Base-by-base conservation (phyloP, 2,113 vertebrate species). In the Emydocephalus ijimae region DNA sequence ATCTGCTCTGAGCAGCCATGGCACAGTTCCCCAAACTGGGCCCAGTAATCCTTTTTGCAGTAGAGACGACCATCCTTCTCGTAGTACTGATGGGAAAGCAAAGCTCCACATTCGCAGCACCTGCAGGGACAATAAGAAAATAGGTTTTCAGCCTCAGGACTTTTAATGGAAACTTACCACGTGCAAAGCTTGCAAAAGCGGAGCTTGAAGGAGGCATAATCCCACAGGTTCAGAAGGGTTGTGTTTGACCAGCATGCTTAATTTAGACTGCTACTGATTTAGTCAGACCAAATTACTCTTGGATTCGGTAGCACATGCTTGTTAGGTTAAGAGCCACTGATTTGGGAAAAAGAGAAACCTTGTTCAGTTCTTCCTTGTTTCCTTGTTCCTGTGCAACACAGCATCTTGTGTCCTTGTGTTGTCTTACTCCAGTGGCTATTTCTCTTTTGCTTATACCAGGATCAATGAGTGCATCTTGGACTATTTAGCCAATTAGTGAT, bases 31-130 rank as follows among this genome's bases (percentile, higher is more conserved):
- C 99, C 99, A 0, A 98, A 99, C 94, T 97, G 98, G 34, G 98
- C 96, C 99, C 99, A 99, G 97, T 99, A 99, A 96, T 99, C 99
- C 95, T 98, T 99, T 98, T 99, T 99, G 96, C 99, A 99, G 98
- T 98, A 99, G 85, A 99, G 98, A 69, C 94, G 98, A 6, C 99
- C 99, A 96, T 99, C 99, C 97, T 99, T 99, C 96, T 99, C 99
- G 3, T 99, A 99, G 97, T 99, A 99, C 98, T 99, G 99, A 97
- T 99, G 98, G 5, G 99, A 99, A 86, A 99, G 98, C 5, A 98
- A 98, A 20, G 97, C 95, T 18, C 98, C 98, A 9, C 99, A 99
- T 85, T 99, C 99, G 15, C 99, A 98, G 95, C 99, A 99, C 97
- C 99, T 99, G 95, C 0, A 0, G 10, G 56, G n/a, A 10, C 61